These are phyloP conservation scores for Drosophila bunnanda DNA, from an alignment of 2,888 invertebrate genomes.

Conservation along the genomic window DNA sequence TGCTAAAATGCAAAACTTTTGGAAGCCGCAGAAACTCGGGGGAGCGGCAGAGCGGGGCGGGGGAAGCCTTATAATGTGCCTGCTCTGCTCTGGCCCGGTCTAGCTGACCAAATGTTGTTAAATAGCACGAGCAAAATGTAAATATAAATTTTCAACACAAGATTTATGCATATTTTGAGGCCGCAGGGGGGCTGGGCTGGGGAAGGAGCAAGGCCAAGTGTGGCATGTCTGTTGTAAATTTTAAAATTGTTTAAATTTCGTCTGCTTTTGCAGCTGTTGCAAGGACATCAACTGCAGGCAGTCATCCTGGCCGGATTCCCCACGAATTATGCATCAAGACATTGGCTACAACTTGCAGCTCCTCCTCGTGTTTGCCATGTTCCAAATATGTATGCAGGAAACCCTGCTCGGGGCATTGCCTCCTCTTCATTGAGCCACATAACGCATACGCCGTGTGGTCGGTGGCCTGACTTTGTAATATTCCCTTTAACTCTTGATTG, in stretches of 20 bases:
- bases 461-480: constrained; percentile 32
- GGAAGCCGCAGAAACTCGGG: constrained; percentile 62
- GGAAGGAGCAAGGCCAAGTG: constrained; percentile 15
- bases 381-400: constrained; percentile 18
- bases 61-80: constrained; percentile 60
- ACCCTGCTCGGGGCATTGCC: background rate
- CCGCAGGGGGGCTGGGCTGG: constrained; percentile 14
- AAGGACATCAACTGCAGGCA: constrained; percentile 77
- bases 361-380: constrained; percentile 43
- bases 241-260: constrained; percentile 74
- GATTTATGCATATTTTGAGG: constrained; percentile 80
- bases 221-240: constrained; percentile 72
- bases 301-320: constrained; percentile 1
- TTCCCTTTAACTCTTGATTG: constrained; percentile 14
- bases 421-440: constrained; percentile 59
- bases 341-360: constrained; percentile 49
- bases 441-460: constrained; percentile 73
- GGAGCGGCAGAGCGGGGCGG: background rate
- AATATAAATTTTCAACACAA: constrained; percentile 77
- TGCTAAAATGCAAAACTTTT: constrained; percentile 77
- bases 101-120: constrained; percentile 79
- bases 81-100: constrained; percentile 28
- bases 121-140: constrained; percentile 80
- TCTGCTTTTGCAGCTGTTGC: constrained; percentile 73
- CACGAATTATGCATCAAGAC: constrained; percentile 65